phyloP scores from a whole-genome alignment of 1,140 invertebrate species.

The Hyles vespertilio region DNA sequence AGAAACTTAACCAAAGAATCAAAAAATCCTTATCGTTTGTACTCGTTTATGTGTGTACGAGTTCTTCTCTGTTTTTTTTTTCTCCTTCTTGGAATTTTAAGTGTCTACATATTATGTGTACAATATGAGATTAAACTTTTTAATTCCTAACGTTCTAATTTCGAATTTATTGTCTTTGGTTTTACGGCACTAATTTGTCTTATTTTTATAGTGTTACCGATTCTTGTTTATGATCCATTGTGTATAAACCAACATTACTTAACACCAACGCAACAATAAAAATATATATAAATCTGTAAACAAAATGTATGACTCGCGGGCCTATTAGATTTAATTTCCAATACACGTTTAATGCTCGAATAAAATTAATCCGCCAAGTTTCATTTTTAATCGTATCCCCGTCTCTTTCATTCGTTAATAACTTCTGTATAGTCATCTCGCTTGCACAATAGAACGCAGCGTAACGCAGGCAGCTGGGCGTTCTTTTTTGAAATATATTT shows the following conservation, averaged over 20 bases:
- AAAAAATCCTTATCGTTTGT: too few species aligned
- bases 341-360: slow-evolving; percentile 58
- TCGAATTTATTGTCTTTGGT: too few species aligned
- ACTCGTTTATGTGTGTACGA: too few species aligned
- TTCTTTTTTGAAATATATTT: slow-evolving; percentile 52
- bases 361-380: slow-evolving; percentile 59
- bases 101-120: too few species aligned
- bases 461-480: slow-evolving; percentile 64
- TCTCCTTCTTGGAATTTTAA: too few species aligned
- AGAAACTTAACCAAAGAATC: too few species aligned
- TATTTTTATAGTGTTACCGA: slow-evolving; percentile 7
- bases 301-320: slow-evolving; percentile 46
- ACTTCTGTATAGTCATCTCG: slow-evolving; percentile 22
- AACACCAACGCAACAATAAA: neutral
- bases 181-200: neutral
- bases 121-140: too few species aligned
- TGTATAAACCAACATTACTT: slow-evolving; percentile 1
- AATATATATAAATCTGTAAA: slow-evolving; percentile 40
- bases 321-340: slow-evolving; percentile 52
- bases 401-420: slow-evolving; percentile 28
- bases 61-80: too few species aligned
- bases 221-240: slow-evolving; percentile 3
- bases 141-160: too few species aligned
- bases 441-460: slow-evolving; percentile 34
- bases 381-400: slow-evolving; percentile 46